phyloP scores from a whole-genome alignment of 2,888 invertebrate genomes.

The Andrena fulva region DNA sequence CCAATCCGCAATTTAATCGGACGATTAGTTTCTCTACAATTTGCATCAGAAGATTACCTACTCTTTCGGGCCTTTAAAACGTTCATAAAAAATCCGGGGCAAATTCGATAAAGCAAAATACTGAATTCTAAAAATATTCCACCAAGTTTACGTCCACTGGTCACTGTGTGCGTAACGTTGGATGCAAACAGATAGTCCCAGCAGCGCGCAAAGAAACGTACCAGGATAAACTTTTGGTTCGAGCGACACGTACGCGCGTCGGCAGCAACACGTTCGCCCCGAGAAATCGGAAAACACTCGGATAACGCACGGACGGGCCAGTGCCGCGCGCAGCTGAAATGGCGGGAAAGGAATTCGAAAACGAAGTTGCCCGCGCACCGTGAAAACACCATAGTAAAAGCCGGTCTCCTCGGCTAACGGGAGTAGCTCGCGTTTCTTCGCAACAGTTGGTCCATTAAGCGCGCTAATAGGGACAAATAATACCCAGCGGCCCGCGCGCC shows the following conservation, averaged over 20 bases:
- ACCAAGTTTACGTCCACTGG: too few species aligned
- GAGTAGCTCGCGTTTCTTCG: constrained; percentile 9
- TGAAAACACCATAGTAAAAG: background rate
- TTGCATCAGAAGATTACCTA: too few species aligned
- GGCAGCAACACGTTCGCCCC: background rate
- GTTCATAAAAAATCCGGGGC: too few species aligned
- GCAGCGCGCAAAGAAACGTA: too few species aligned
- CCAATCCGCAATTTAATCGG: too few species aligned
- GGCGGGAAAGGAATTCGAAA: constrained; percentile 9
- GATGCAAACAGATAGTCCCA: too few species aligned
- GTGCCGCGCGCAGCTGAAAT: background rate
- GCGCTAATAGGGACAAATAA: constrained; percentile 43
- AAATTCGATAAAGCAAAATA: too few species aligned
- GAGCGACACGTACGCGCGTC: background rate
- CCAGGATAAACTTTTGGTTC: too few species aligned
- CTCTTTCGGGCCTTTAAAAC: too few species aligned
- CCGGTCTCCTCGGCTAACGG: constrained; percentile 27
- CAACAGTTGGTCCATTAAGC: constrained; percentile 34
- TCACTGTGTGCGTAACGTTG: too few species aligned
- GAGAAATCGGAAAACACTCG: background rate
- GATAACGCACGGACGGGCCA: background rate
- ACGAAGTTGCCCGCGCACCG: constrained; percentile 5
- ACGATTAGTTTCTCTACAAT: too few species aligned
- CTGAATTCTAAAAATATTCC: too few species aligned
- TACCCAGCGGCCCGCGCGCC: constrained; percentile 4